Evolutionary conservation across 2,888 invertebrate genomes (phyloP).

Genomic region (Arctia plantaginis): DNA sequence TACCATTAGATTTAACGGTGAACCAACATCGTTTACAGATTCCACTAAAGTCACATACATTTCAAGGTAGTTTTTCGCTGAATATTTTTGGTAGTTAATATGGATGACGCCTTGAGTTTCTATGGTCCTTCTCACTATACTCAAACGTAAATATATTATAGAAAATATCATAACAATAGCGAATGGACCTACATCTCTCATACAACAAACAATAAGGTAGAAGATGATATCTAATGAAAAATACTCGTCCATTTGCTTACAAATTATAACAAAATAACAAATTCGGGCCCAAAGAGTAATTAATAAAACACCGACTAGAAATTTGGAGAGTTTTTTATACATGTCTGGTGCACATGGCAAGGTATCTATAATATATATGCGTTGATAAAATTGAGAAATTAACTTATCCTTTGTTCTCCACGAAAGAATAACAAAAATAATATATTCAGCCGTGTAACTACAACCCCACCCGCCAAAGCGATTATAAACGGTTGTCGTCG

Average conservation of each 20-base stretch:
- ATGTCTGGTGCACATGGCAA: background rate
- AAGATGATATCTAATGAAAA: background rate
- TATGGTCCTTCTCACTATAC: background rate
- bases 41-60: conserved; percentile 8
- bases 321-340: background rate
- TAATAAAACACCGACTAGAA: background rate
- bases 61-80: conserved; percentile 6
- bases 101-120: background rate
- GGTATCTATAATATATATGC: conserved; percentile 3
- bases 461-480: background rate
- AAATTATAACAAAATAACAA: background rate
- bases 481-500: background rate
- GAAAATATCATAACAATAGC: background rate
- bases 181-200: conserved; percentile 5
- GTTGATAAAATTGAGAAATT: conserved; percentile 1
- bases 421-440: background rate
- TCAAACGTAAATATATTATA: conserved; percentile 1
- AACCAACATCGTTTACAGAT: background rate
- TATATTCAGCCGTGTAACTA: background rate
- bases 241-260: background rate
- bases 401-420: conserved; percentile 8
- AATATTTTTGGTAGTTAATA: background rate
- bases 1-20: conserved; percentile 9
- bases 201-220: background rate
- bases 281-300: background rate